These are phyloP conservation scores for Drosophila pegasa DNA, from an alignment of 2,888 invertebrate species.

Conservation along the genomic window DNA sequence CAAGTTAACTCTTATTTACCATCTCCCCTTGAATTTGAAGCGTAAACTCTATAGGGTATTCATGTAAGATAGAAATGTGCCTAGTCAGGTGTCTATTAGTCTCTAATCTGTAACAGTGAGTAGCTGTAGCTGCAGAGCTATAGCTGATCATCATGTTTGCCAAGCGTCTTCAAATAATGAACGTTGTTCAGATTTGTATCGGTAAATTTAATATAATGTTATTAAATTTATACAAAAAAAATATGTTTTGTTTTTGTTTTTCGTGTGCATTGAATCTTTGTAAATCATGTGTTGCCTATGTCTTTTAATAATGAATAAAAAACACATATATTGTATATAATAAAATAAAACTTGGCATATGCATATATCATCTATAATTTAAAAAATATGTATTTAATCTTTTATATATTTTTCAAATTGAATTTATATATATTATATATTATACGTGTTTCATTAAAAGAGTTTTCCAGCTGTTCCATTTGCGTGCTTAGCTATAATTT, in stretches of 20 bases:
- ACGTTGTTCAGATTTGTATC: conserved; percentile 3
- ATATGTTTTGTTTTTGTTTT: too few species aligned
- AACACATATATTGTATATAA: too few species aligned
- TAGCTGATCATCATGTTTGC: conserved; percentile 2
- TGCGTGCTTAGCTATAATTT: too few species aligned
- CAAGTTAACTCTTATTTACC: background rate
- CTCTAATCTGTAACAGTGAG: background rate
- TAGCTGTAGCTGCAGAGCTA: conserved; percentile 4
- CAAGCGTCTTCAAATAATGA: background rate
- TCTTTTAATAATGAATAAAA: too few species aligned
- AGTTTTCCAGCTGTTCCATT: background rate
- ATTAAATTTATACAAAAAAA: conserved; percentile 4
- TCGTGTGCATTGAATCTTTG: too few species aligned
- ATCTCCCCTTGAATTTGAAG: background rate
- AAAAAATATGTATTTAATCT: too few species aligned
- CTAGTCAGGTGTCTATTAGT: background rate
- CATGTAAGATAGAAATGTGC: background rate
- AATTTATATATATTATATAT: too few species aligned
- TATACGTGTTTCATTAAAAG: too few species aligned
- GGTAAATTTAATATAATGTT: background rate
- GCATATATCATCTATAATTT: too few species aligned
- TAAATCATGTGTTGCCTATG: too few species aligned
- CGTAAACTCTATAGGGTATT: background rate
- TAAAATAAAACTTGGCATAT: too few species aligned
- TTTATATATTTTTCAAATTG: too few species aligned